Base-by-base conservation (phyloP, 2,797 vertebrate species). In the Siniperca scherzeri region DNA sequence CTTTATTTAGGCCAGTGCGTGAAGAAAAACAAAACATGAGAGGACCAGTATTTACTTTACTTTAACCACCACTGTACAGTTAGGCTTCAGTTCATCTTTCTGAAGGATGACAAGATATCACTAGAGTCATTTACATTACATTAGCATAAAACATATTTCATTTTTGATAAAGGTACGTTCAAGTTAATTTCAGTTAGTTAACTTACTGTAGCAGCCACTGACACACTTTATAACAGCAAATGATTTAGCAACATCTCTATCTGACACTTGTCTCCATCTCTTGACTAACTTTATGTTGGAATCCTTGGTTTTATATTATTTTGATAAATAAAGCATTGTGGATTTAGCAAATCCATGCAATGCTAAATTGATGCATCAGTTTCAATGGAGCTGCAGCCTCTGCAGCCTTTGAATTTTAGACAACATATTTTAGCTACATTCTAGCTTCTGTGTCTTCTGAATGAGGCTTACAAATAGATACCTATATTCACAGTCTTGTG, bases 401-500 rank as follows among this genome's bases (percentile, higher is more conserved):
- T 46, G 62, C 9, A 74, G 52, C 25, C 4, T 42, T 65, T 74
- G 52, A 33, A 48, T 59, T 59, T 71, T 17, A 11, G 5, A 42
- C 36, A 21, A 22, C 9, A 22, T 46, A 14, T 30, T 70, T 50
- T 42, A 50, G 21, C 33, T 42, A 27, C 16, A 67, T 44, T 30
- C 7, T n/a, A 46, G 66, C 38, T 38, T 60, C 27, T 53, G 7
- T 67, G 17, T 50, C 50, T 36, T 52, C 38, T 70, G 59, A 69
- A 67, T 67, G 59, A 77, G 48, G 22, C 19, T 53, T 52, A 48
- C 25, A 72, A 68, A 57, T 21, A 25, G 27, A 38, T 53, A 27
- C 25, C 46, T 52, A 44, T 38, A 42, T 55, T 77, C 9, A 74
- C 11, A 66, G 69, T 60, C 53, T 61, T 52, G 25, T 44, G 30